Evolutionary conservation across 1,140 invertebrate genomes (phyloP).

Genomic region (Berghia stephanieae): DNA sequence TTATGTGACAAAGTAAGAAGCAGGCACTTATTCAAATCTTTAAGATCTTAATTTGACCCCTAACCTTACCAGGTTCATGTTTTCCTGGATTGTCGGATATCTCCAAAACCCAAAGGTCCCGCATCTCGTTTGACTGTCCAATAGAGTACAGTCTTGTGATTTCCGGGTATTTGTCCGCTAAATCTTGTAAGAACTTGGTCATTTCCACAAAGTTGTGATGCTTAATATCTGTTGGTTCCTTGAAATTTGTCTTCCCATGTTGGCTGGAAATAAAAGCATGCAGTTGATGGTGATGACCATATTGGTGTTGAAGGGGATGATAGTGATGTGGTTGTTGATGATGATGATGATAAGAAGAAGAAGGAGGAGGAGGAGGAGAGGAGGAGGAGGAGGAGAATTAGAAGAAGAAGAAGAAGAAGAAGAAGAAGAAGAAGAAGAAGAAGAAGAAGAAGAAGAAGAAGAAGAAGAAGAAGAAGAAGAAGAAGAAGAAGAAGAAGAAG

Average conservation of each 20-base stretch:
- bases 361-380: too few relatives aligned
- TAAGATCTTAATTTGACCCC: too few relatives aligned
- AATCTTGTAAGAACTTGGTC: slow-evolving; percentile 82
- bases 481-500: background rate
- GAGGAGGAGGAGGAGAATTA: too few relatives aligned
- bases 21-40: too few relatives aligned
- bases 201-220: slow-evolving; percentile 91
- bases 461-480: background rate
- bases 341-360: too few relatives aligned
- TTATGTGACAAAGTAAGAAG: too few relatives aligned
- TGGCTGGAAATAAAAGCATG: slow-evolving; percentile 42
- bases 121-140: slow-evolving; percentile 70
- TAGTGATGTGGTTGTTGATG: too few relatives aligned
- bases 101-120: slow-evolving; percentile 94
- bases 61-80: slow-evolving; percentile 88
- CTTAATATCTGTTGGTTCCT: slow-evolving; percentile 74
- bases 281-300: too few relatives aligned
- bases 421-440: background rate
- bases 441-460: background rate
- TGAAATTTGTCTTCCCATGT: slow-evolving; percentile 46
- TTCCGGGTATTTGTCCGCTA: slow-evolving; percentile 80
- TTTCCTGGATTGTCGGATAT: slow-evolving; percentile 83
- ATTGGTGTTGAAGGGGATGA: too few relatives aligned
- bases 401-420: background rate
- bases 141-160: slow-evolving; percentile 61